phyloP scores from a whole-genome alignment of 2,113 vertebrate genomes.

The Leucopsar rothschildi region DNA sequence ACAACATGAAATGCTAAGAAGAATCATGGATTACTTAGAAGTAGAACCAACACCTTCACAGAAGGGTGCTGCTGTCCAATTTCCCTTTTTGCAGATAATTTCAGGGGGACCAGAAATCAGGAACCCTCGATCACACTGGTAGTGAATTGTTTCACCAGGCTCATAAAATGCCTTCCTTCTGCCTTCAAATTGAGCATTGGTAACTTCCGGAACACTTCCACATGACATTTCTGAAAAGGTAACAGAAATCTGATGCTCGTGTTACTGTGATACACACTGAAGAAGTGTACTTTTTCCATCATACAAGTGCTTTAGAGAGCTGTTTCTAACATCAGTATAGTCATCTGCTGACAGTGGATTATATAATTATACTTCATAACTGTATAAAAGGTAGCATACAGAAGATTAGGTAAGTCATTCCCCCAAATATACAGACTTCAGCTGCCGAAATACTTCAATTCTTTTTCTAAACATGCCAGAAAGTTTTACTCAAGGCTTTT shows the following conservation, averaged over 20 bases:
- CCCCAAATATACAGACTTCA: background rate
- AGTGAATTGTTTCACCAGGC: constrained; percentile 39
- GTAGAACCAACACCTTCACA: constrained; percentile 29
- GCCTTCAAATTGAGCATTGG: background rate
- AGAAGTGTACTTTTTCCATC: background rate
- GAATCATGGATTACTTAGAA: background rate
- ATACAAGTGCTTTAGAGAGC: background rate
- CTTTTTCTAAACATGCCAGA: background rate
- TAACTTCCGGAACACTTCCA: constrained; percentile 13
- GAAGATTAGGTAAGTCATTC: background rate
- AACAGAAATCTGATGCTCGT: background rate
- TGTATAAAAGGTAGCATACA: background rate
- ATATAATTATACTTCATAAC: background rate
- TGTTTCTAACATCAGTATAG: background rate
- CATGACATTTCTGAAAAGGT: constrained; percentile 26
- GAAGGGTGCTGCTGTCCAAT: background rate
- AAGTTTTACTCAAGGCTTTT: background rate
- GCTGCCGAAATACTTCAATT: background rate
- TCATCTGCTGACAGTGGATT: background rate
- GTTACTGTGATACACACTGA: background rate
- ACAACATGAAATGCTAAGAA: background rate
- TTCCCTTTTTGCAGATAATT: constrained; percentile 52
- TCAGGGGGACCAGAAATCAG: background rate
- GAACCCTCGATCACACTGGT: constrained; percentile 9
- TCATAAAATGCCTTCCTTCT: background rate